A percentile compares a stretch with the other conserved stretches of the same genome.
Evolutionary conservation across 1,140 invertebrate genomes (phyloP).

Genomic region (Diorhabda sublineata): DNA sequence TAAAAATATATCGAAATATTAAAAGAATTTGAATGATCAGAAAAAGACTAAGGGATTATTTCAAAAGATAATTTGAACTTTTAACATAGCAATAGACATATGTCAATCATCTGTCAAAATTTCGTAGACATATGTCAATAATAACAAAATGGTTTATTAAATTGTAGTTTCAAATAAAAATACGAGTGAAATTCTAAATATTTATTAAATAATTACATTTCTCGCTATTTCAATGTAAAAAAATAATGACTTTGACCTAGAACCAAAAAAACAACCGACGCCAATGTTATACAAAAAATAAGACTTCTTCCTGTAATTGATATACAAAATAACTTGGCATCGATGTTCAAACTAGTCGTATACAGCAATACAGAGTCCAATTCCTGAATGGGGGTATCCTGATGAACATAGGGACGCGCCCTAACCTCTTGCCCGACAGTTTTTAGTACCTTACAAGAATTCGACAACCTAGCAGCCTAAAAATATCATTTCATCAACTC

Average conservation of each 20-base stretch:
- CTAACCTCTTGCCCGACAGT: constrained; percentile 71
- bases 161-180: too few species aligned
- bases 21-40: too few species aligned
- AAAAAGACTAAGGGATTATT: too few species aligned
- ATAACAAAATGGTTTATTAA: too few species aligned
- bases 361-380: constrained; percentile 73
- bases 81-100: too few species aligned
- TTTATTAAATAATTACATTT: too few species aligned
- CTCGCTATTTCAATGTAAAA: constrained; percentile 17
- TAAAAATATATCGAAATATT: too few species aligned
- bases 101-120: too few species aligned
- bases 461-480: constrained; percentile 73
- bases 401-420: constrained; percentile 73
- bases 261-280: constrained; percentile 57
- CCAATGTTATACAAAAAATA: constrained; percentile 58
- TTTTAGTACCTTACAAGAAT: constrained; percentile 64
- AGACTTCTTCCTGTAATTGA: constrained; percentile 66
- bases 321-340: constrained; percentile 66
- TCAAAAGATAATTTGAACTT: too few species aligned
- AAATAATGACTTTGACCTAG: constrained; percentile 61
- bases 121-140: too few species aligned
- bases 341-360: constrained; percentile 67
- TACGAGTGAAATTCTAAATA: too few species aligned
- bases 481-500: constrained; percentile 25
- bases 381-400: constrained; percentile 67